phyloP scores from a whole-genome alignment of 2,113 vertebrate species.

The Leptocoma aspasia region DNA sequence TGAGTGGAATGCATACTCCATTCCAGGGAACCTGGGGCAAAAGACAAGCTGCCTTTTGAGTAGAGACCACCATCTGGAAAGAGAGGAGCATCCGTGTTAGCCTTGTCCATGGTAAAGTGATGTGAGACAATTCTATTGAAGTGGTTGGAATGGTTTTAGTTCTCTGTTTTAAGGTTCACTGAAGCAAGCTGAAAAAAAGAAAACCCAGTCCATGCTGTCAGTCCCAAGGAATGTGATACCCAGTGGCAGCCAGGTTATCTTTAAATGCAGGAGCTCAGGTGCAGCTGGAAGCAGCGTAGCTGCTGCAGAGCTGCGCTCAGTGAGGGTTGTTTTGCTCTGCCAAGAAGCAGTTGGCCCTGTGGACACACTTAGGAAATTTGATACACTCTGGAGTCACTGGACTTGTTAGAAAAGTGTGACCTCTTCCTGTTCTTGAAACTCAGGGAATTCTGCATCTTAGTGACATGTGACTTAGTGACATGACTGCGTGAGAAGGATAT shows the following conservation, averaged over 20 bases:
- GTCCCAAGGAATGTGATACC: neutral
- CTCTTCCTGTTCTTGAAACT: neutral
- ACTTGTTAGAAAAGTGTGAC: neutral
- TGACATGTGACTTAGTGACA: neutral
- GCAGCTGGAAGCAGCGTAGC: neutral
- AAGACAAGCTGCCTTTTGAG: neutral
- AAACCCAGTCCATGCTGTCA: neutral
- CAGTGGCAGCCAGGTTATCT: rapidly evolving
- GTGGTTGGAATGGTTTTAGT: neutral
- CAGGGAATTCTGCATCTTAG: neutral
- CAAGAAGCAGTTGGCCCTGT: neutral
- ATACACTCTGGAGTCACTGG: neutral
- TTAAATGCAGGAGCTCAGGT: neutral
- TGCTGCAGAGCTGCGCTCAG: neutral
- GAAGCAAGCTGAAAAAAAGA: neutral
- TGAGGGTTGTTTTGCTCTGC: neutral
- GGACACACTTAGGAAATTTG: neutral
- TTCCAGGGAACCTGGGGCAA: rapidly evolving
- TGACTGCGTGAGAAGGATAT: neutral
- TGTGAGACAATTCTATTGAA: neutral
- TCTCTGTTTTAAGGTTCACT: neutral
- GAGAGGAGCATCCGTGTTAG: neutral
- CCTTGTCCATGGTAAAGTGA: neutral
- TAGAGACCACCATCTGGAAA: neutral
- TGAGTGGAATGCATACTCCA: neutral